These are phyloP conservation scores for Callipepla squamata DNA, from an alignment of 2,113 vertebrate genomes.

Conservation along the genomic window DNA sequence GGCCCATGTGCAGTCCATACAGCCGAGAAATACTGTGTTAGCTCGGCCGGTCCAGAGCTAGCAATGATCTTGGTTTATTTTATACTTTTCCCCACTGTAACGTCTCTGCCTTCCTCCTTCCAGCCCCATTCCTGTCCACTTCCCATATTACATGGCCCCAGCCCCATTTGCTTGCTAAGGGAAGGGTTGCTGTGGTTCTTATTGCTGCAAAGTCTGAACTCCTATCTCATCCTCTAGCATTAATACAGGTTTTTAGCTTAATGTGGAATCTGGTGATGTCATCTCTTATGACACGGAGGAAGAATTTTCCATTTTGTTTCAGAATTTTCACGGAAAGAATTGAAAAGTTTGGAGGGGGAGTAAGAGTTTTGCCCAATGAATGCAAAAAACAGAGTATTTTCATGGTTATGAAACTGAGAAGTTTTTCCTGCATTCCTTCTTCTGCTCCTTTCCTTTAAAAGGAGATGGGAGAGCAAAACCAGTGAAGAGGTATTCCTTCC, in stretches of 20 bases:
- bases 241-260: not conserved
- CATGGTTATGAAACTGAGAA: not conserved
- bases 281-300: not conserved
- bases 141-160: not conserved
- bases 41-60: not conserved
- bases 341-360: not conserved
- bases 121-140: not conserved
- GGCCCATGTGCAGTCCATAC: not conserved
- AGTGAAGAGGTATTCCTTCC: not conserved
- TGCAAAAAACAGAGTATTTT: not conserved
- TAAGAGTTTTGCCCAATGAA: not conserved
- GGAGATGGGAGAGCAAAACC: not conserved
- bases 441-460: not conserved
- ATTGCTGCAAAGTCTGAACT: not conserved
- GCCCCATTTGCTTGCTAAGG: not conserved
- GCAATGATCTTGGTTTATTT: not conserved
- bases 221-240: not conserved
- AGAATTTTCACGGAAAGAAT: conserved; percentile 1
- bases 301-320: not conserved
- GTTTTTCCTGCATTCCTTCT: not conserved
- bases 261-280: not conserved
- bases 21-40: not conserved
- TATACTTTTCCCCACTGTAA: not conserved
- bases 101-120: not conserved
- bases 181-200: not conserved